Base-by-base conservation (phyloP, 2,113 vertebrate genomes). In the Rousettus leschenaultii region DNA sequence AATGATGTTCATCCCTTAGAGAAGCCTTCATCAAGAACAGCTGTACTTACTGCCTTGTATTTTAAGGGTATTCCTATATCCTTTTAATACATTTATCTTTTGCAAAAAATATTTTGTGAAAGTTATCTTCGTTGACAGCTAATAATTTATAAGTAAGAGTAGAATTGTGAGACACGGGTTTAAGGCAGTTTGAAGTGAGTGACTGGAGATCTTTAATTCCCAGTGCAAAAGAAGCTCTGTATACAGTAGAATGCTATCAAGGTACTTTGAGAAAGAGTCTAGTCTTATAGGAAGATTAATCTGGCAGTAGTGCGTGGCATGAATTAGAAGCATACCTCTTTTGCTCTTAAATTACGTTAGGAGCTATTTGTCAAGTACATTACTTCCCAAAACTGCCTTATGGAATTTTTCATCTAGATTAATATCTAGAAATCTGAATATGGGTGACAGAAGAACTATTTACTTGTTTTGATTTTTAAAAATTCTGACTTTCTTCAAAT, bases 391-490 rank as follows among this genome's bases (percentile, higher is more conserved):
- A 74, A 63, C 14, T 77, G 68, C 48, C 57, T 55, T 57, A 24
- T 30, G 57, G 33, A 83, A 57, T 74, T 94, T 96, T 94, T 96
- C 74, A 83, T 70, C 74, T 74, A n/a, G 22, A 89, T 63, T 61
- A 63, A 86, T 92, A 86, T 94, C 63, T 86, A 51, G 74, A 74
- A 43, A 92, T 87, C 79, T 92, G 21, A 87, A 92, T 51, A 66
- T 10, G 30, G 51, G 2, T 89, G 68, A 83, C 24, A 85, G 88
- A 78, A 86, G 35, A 85, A 33, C 10, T 79, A 38, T 82, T 70
- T 84, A 16, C 68, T 89, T 94, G 75, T 95, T 96, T 90, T 92
- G 75, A 95, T 90, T 68, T 2, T 77, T 68, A 79, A 33, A 84
- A 92, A 79, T 92, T 59, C 33, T 89, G 26, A 40, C 26, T 89